These are phyloP conservation scores for Saimiri boliviensis DNA, from an alignment of 2,113 vertebrate genomes.

Conservation along the genomic window DNA sequence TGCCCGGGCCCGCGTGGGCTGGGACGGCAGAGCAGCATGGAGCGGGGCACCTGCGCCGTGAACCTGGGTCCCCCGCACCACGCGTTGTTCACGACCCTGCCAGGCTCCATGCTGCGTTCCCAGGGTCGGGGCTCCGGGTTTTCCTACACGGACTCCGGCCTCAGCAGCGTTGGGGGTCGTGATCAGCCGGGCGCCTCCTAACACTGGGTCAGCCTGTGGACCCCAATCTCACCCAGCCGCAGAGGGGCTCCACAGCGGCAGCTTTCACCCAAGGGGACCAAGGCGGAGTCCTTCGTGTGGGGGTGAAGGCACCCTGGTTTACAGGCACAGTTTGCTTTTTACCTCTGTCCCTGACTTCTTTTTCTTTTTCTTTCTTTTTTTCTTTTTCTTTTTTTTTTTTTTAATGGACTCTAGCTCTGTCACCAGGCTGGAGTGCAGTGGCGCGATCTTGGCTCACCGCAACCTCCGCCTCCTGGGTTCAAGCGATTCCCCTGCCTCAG, in stretches of 20 bases:
- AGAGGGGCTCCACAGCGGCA: neutral
- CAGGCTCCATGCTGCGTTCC: neutral
- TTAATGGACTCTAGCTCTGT: too few relatives aligned
- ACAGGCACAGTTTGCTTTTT: neutral
- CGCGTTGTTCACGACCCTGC: rapidly evolving
- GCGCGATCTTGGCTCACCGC: rapidly evolving
- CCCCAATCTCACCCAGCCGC: neutral
- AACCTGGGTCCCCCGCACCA: neutral
- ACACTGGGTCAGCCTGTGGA: neutral
- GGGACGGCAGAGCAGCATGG: neutral
- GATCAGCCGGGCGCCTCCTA: neutral
- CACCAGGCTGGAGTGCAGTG: too few relatives aligned
- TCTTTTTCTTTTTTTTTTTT: too few relatives aligned
- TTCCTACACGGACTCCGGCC: neutral
- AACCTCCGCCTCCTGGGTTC: too few relatives aligned
- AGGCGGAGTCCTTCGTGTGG: neutral
- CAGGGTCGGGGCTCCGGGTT: neutral
- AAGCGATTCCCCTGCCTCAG: too few relatives aligned
- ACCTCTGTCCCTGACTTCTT: too few relatives aligned
- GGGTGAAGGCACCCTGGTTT: neutral
- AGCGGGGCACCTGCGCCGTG: neutral
- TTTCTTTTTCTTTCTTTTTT: too few relatives aligned
- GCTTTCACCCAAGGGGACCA: neutral
- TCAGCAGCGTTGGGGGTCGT: neutral
- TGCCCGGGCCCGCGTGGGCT: too few relatives aligned